Base-by-base conservation (phyloP, 2,888 invertebrate species). In the Falcaria lacertinaria region DNA sequence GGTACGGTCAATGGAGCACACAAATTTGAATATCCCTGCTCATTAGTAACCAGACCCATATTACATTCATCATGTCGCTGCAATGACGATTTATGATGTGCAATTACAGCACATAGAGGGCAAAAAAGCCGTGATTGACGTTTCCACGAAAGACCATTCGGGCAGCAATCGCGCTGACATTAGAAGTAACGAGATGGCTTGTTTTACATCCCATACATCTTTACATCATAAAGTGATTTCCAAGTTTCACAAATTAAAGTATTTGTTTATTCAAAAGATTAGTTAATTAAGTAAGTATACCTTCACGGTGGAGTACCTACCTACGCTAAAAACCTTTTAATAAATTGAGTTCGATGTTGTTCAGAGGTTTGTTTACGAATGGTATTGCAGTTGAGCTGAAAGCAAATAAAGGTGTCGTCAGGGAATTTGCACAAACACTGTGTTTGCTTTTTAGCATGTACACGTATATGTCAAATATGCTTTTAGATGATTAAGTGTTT, bases 11-110 rank as follows among this genome's bases (percentile, higher is more conserved):
- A 34, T 48, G 39, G 45, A 39, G 43, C 45, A 51, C 58, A 19
- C 19, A 37, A 34, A 39, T 42, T 42, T 35, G 39, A 28, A 37
- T 37, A 15, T 22, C 13, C 22, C 19, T 13, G 17, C 45, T 46
- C 52, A 73, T 74, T 74, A 69, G 64, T 57, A 52, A 57, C 59
- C 53, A 56, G 49, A 51, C 51, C 50, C 22, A 59, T 69, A 69
- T 78, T 71, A 71, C 75, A 80, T 82, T 74, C 62, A 76, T 78
- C 75, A 74, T 70, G 68, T 64, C 67, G 61, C 64, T 73, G 72
- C 73, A 71, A 73, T 66, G 65, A 70, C 68, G 68, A 82, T 82
- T 80, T 80, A 83, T 80, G 77, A 81, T 56, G 74, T 77, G 74
- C 74, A 79, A 80, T 80, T 77, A 78, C 68, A 58, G 62, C 56